phyloP scores from a whole-genome alignment of 2,888 invertebrate species.

The Polylopha cassiicola region DNA sequence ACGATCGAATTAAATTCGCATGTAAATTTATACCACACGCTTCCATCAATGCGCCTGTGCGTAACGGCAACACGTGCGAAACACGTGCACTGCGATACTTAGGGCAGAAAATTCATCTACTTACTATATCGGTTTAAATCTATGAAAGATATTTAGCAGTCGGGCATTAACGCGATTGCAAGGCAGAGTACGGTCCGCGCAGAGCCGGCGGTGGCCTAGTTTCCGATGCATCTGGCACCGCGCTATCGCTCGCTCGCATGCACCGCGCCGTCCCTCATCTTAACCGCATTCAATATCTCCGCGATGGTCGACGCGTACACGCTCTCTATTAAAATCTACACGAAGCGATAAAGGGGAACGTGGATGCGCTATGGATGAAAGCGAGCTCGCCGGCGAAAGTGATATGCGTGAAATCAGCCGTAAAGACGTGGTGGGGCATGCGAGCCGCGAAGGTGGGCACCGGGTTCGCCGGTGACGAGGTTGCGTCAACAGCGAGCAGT shows the following conservation, averaged over 20 bases:
- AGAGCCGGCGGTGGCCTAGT: conserved; percentile 65
- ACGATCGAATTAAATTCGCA: conserved; percentile 5
- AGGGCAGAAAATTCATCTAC: too few relatives aligned
- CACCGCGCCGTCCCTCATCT: conserved; percentile 30
- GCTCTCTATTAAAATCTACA: conserved; percentile 23
- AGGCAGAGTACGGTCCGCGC: conserved; percentile 62
- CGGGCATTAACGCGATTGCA: conserved; percentile 53
- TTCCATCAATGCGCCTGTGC: conserved; percentile 14
- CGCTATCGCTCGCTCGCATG: conserved; percentile 43
- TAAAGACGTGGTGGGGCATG: conserved; percentile 48
- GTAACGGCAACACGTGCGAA: conserved; percentile 13
- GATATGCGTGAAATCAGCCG: conserved; percentile 60
- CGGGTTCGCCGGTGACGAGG: conserved; percentile 27
- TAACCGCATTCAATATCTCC: conserved; percentile 27
- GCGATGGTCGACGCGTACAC: conserved; percentile 28
- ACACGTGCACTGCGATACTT: conserved; percentile 10
- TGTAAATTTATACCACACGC: conserved; percentile 17
- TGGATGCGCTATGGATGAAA: conserved; percentile 57
- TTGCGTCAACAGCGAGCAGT: conserved; percentile 58
- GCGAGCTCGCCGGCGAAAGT: conserved; percentile 66
- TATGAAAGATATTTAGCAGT: conserved; percentile 8
- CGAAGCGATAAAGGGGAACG: conserved; percentile 37
- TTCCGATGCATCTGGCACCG: conserved; percentile 55
- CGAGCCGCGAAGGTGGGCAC: conserved; percentile 7
- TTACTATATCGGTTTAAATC: too few relatives aligned